phyloP scores from a whole-genome alignment of 2,888 invertebrate genomes.

The Andrena minutula region DNA sequence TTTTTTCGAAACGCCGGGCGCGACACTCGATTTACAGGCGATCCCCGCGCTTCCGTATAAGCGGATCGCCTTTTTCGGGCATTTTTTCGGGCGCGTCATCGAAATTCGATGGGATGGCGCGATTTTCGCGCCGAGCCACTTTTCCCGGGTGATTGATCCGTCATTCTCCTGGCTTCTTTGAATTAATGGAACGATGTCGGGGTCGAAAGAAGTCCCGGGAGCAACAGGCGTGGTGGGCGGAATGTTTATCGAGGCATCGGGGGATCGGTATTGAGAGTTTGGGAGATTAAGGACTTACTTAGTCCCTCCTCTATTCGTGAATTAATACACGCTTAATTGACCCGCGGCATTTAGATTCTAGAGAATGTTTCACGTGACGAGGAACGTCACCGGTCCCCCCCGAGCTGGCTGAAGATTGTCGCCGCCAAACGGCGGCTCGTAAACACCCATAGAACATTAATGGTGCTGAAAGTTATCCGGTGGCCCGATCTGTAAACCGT shows the following conservation, averaged over 20 bases:
- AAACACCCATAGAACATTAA: slow-evolving; percentile 76
- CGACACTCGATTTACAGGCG: slow-evolving; percentile 42
- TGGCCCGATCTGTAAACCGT: slow-evolving; percentile 76
- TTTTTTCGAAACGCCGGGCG: slow-evolving; percentile 40
- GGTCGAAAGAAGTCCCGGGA: too few relatives aligned
- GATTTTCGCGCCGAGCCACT: slow-evolving; percentile 42
- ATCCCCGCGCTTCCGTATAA: slow-evolving; percentile 47
- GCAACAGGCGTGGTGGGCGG: too few relatives aligned
- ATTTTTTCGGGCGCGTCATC: slow-evolving; percentile 59
- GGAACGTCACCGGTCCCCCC: slow-evolving; percentile 33
- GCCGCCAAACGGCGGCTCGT: slow-evolving; percentile 70
- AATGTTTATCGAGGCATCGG: too few relatives aligned
- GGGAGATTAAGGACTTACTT: background rate
- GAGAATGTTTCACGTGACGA: background rate
- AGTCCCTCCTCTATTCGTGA: background rate
- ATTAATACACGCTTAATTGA: background rate
- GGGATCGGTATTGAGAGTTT: too few relatives aligned
- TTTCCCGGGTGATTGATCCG: slow-evolving; percentile 24
- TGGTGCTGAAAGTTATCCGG: slow-evolving; percentile 81
- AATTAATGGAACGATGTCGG: background rate
- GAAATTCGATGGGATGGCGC: slow-evolving; percentile 62
- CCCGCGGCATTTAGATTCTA: background rate
- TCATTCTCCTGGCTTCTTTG: background rate
- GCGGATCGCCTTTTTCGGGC: slow-evolving; percentile 57
- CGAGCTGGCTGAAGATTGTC: slow-evolving; percentile 72